Evolutionary conservation across 2,888 invertebrate genomes (phyloP).

Genomic region (Ochropleura plecta): DNA sequence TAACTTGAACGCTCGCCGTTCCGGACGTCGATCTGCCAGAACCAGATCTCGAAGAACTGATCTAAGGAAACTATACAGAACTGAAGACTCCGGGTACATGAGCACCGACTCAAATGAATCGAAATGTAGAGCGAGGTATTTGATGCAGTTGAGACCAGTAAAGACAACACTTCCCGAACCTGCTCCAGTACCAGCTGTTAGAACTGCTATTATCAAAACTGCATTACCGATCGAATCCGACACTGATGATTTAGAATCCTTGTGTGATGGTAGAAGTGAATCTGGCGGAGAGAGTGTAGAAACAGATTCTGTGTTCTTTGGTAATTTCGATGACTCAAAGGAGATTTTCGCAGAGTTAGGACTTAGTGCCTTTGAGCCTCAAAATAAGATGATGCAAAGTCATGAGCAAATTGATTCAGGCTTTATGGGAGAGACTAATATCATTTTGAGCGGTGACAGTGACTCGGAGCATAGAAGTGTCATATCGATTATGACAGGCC

Average conservation of each 20-base stretch:
- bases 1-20: conserved; percentile 81
- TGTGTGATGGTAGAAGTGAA: conserved; percentile 95
- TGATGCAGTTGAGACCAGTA: conserved; percentile 83
- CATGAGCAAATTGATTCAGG: conserved; percentile 88
- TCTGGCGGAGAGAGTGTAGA: conserved; percentile 97
- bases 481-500: conserved; percentile 86
- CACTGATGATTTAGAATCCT: conserved; percentile 94
- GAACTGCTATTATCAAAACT: conserved; percentile 73
- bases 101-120: conserved; percentile 95
- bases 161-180: conserved; percentile 76
- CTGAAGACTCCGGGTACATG: conserved; percentile 95
- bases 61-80: conserved; percentile 83
- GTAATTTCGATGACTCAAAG: conserved; percentile 91
- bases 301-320: conserved; percentile 96
- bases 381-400: conserved; percentile 71
- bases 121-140: conserved; percentile 85
- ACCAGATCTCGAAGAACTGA: conserved; percentile 85
- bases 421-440: conserved; percentile 87
- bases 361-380: conserved; percentile 76
- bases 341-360: conserved; percentile 84
- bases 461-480: conserved; percentile 88
- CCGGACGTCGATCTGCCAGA: conserved; percentile 83
- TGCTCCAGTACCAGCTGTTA: conserved; percentile 67
- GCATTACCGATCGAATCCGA: conserved; percentile 88
- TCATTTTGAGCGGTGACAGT: conserved; percentile 87